Percentiles rank a stretch among this genome's conserved stretches.
These are phyloP conservation scores for Uloborus plumipes DNA, from an alignment of 2,888 invertebrate species.

Conservation along the genomic window DNA sequence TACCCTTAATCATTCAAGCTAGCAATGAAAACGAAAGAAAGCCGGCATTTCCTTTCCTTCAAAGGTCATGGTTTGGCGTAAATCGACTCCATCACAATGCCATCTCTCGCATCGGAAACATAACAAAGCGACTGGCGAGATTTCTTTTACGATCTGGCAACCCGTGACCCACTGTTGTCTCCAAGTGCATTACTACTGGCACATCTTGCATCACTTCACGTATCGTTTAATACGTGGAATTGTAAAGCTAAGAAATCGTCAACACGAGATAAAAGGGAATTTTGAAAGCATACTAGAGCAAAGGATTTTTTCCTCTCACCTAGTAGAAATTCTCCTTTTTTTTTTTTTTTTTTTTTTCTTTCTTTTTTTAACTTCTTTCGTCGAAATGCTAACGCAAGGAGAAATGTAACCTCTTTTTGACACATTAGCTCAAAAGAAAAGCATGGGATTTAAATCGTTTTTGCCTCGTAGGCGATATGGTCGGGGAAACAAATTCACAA, in stretches of 20 bases:
- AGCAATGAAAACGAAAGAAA: too few relatives aligned
- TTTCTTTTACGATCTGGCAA: background rate
- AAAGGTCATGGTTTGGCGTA: too few relatives aligned
- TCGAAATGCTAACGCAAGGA: background rate
- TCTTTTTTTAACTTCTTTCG: too few relatives aligned
- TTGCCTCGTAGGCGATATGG: too few relatives aligned
- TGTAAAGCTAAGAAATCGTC: slow-evolving; percentile 8
- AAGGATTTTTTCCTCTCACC: background rate
- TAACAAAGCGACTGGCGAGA: background rate
- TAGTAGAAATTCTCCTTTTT: background rate
- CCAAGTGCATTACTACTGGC: background rate
- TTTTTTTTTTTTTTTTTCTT: background rate
- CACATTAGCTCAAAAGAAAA: too few relatives aligned
- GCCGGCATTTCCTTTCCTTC: too few relatives aligned
- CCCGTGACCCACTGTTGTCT: slow-evolving; percentile 6
- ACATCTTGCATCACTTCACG: slow-evolving; percentile 42
- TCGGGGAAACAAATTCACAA: too few relatives aligned
- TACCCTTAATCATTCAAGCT: too few relatives aligned
- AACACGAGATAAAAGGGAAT: background rate
- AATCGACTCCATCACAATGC: too few relatives aligned
- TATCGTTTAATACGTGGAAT: slow-evolving; percentile 22
- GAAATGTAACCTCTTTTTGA: too few relatives aligned
- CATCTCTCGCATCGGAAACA: too few relatives aligned
- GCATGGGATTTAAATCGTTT: too few relatives aligned
- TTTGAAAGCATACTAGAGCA: background rate